These are phyloP conservation scores for Boleophthalmus pectinirostris DNA, from an alignment of 2,113 vertebrate species.

Conservation along the genomic window DNA sequence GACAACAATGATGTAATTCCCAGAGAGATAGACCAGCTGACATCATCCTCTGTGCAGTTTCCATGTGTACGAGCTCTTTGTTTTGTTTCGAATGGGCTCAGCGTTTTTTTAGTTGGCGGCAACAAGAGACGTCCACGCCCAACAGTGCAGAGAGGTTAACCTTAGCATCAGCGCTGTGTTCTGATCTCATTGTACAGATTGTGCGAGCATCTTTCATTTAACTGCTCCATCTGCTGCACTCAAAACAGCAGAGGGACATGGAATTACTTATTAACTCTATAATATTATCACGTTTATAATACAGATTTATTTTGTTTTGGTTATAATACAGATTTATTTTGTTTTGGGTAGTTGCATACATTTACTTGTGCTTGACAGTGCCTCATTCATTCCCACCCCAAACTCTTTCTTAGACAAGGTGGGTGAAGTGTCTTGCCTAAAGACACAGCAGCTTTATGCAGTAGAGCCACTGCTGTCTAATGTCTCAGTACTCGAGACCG, in stretches of 20 bases:
- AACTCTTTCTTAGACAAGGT: too few relatives aligned
- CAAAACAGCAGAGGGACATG: neutral
- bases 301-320: too few relatives aligned
- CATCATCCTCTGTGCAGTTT: conserved; percentile 75
- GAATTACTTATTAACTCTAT: too few relatives aligned
- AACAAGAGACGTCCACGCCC: conserved; percentile 40
- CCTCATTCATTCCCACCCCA: too few relatives aligned
- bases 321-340: too few relatives aligned
- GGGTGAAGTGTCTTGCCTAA: too few relatives aligned
- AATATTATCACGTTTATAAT: too few relatives aligned
- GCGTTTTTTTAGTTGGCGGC: conserved; percentile 19
- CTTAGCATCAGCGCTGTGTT: conserved; percentile 52
- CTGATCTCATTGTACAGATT: conserved; percentile 36
- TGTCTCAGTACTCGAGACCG: too few relatives aligned
- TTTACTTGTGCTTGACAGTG: too few relatives aligned
- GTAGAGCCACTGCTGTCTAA: too few relatives aligned
- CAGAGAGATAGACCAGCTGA: conserved; percentile 71
- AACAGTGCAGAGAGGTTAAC: conserved; percentile 31
- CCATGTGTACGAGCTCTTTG: conserved; percentile 56
- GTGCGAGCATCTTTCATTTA: conserved; percentile 10
- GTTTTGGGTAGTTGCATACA: too few relatives aligned
- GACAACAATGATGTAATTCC: conserved; percentile 74
- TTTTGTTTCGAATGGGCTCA: conserved; percentile 17
- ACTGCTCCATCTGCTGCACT: neutral
- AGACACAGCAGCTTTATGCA: too few relatives aligned